phyloP scores from a whole-genome alignment of 1,140 invertebrate genomes.

The Drosophila murphyi region DNA sequence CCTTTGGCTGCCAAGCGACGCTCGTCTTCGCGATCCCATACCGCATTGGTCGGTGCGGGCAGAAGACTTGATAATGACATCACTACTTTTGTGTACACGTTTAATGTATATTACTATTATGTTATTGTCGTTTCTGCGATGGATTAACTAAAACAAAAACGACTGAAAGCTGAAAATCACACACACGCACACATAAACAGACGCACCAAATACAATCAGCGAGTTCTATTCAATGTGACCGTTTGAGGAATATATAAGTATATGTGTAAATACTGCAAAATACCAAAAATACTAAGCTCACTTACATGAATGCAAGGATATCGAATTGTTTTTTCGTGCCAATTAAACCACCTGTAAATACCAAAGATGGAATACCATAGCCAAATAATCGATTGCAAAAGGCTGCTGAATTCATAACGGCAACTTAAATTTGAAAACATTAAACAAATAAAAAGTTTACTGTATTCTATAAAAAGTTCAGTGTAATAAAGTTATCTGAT shows the following conservation, averaged over 20 bases:
- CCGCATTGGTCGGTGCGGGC: constrained; percentile 92
- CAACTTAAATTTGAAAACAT: neutral
- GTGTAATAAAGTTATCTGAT: neutral
- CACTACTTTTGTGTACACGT: neutral
- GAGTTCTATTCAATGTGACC: constrained; percentile 17
- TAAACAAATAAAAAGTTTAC: neutral
- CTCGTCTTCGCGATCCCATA: constrained; percentile 96
- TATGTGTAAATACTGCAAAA: neutral
- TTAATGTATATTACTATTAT: neutral
- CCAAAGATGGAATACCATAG: too few species aligned
- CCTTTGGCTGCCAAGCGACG: constrained; percentile 87
- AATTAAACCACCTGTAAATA: too few species aligned
- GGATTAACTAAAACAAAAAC: constrained; percentile 13
- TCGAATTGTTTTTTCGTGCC: neutral
- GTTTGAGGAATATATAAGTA: neutral
- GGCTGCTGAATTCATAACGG: neutral
- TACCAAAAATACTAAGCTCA: constrained; percentile 2
- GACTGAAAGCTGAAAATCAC: constrained; percentile 31
- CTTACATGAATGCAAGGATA: too few species aligned
- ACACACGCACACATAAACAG: constrained; percentile 9
- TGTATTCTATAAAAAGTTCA: too few species aligned
- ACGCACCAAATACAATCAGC: constrained; percentile 1
- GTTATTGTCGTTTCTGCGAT: constrained; percentile 1
- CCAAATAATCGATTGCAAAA: neutral
- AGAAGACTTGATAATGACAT: constrained; percentile 88